Percentiles rank a stretch among this genome's conserved stretches.
Evolutionary conservation across 2,888 invertebrate species (phyloP).

Genomic region (Noctuana brunneofusca): DNA sequence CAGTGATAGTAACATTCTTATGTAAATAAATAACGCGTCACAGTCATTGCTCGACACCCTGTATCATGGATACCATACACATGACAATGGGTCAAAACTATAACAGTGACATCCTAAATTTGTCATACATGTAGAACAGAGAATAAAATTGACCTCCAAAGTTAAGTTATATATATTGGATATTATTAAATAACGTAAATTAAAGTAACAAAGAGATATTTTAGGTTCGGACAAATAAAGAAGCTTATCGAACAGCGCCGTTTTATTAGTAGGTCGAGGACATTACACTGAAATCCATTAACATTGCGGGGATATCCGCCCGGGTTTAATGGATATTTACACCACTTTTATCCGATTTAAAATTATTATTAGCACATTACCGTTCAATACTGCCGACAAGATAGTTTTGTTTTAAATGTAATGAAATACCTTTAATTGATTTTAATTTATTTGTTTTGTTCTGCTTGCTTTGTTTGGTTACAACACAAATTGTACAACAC

Average conservation of each 20-base stretch:
- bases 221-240: constrained; percentile 29
- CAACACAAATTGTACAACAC: too few relatives aligned
- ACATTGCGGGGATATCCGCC: constrained; percentile 33
- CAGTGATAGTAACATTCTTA: too few relatives aligned
- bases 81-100: too few relatives aligned
- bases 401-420: background rate
- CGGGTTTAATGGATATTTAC: constrained; percentile 35
- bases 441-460: background rate
- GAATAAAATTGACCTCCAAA: too few relatives aligned
- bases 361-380: constrained; percentile 30
- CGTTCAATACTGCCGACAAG: constrained; percentile 16
- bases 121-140: too few relatives aligned
- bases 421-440: background rate
- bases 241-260: constrained; percentile 30
- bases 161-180: too few relatives aligned
- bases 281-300: constrained; percentile 35
- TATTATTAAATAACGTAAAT: background rate
- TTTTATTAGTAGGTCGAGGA: constrained; percentile 34
- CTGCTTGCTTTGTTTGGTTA: too few relatives aligned
- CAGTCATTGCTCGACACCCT: too few relatives aligned
- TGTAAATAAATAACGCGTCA: too few relatives aligned
- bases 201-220: constrained; percentile 20
- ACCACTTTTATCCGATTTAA: constrained; percentile 34
- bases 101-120: too few relatives aligned
- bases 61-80: too few relatives aligned